Evolutionary conservation across 2,797 vertebrate species (phyloP), one percentile per base, ranked within the genome.

Genomic region (Acanthurus tractus): DNA sequence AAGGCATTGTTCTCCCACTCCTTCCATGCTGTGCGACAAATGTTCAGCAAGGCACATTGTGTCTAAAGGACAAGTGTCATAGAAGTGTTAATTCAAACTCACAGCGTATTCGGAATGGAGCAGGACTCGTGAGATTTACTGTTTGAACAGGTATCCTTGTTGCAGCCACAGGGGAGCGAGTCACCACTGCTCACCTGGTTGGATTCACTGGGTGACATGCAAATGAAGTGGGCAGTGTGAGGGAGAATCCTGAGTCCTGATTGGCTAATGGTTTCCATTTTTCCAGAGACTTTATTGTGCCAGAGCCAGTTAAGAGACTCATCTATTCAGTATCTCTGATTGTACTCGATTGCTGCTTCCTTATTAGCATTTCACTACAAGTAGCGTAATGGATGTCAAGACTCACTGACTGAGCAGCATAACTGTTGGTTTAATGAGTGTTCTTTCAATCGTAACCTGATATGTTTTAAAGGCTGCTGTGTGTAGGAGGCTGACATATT

Each of bases 191-290:
- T 66, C 29, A 49, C 38, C 22, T 81, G 25, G 62, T 45, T 69
- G 46, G 12, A 57, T 52, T 58, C 59, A 59, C 67, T 40, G 8
- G 63, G 49, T 5, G 55, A 74, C 54, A 81, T 83, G 78, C 74
- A 85, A 82, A 87, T 77, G 1, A 81, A 58, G 36, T 14, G 13
- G 34, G 34, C 55, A 12, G 17, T 3, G 14, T 15, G 14, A 38
- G 23, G 40, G 65, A 15, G 29, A 58, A 56, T 70, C 49, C 38
- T n/a, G 40, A 40, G 20, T 42, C 36, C 45, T 44, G 79, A 65
- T 74, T 74, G 76, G 62, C 49, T 65, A 1, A 5, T n/a, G 7
- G 25, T 17, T 14, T 8, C 44, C 38, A 17, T 20, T 22, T 55
- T 13, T 20, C 9, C 18, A 23, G 29, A 29, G 49, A 52, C 36